These are phyloP conservation scores for Nymphalis c-album DNA, from an alignment of 2,888 invertebrate species.

Conservation along the genomic window DNA sequence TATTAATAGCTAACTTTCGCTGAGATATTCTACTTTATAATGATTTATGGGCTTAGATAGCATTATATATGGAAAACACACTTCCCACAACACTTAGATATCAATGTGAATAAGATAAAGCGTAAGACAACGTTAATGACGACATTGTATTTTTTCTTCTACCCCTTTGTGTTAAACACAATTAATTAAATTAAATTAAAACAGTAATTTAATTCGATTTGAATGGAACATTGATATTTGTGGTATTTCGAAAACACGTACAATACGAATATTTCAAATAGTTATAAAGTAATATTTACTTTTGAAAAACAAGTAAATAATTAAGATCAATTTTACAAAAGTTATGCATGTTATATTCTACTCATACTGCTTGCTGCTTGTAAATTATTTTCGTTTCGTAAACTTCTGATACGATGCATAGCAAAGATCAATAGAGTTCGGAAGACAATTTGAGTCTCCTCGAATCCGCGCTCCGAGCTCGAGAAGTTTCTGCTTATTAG, in stretches of 20 bases:
- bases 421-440: constrained; percentile 13
- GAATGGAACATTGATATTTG: too few species aligned
- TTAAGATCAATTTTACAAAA: background rate
- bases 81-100: constrained; percentile 16
- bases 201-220: too few species aligned
- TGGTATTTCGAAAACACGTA: too few species aligned
- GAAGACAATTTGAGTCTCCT: constrained; percentile 10
- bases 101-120: constrained; percentile 14
- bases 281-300: too few species aligned
- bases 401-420: background rate
- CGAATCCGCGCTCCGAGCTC: background rate
- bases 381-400: constrained; percentile 5
- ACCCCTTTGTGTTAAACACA: too few species aligned
- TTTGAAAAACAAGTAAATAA: background rate
- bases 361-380: background rate
- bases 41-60: constrained; percentile 4
- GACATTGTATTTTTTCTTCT: too few species aligned
- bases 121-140: background rate
- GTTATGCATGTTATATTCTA: background rate
- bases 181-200: too few species aligned
- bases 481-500: constrained; percentile 16
- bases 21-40: background rate
- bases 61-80: constrained; percentile 3
- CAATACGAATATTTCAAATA: too few species aligned
- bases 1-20: background rate